Percentiles rank a stretch among this genome's conserved stretches.
These are phyloP conservation scores for Papilio glaucus DNA, from an alignment of 1,140 invertebrate genomes.

Conservation along the genomic window DNA sequence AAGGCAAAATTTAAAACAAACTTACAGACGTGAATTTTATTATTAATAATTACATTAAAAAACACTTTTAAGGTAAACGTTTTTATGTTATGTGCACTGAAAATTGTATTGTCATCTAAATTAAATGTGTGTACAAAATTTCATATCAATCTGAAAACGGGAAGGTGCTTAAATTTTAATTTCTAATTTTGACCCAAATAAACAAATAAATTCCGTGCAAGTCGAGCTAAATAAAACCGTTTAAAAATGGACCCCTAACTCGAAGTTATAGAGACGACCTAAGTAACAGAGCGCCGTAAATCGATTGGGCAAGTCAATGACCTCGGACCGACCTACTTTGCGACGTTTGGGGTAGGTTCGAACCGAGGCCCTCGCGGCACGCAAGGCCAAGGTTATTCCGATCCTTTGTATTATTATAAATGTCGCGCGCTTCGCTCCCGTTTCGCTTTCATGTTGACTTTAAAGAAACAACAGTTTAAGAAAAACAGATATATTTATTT, in stretches of 20 bases:
- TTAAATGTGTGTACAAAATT: too few species aligned
- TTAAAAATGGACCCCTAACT: background rate
- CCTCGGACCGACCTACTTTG: slow-evolving; percentile 22
- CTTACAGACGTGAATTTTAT: too few species aligned
- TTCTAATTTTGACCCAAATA: too few species aligned
- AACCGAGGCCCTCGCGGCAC: slow-evolving; percentile 4
- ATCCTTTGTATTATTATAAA: slow-evolving; percentile 8
- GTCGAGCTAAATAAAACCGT: too few species aligned
- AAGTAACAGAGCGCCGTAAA: background rate
- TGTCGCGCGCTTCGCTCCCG: background rate
- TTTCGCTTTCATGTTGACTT: background rate
- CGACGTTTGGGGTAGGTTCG: slow-evolving; percentile 21
- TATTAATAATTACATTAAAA: too few species aligned
- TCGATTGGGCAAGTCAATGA: slow-evolving; percentile 9
- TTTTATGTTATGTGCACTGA: too few species aligned
- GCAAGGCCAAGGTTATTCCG: slow-evolving; percentile 20
- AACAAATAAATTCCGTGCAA: too few species aligned
- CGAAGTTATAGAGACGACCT: background rate
- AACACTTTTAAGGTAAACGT: too few species aligned
- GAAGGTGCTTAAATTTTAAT: too few species aligned
- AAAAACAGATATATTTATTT: background rate
- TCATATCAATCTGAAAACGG: too few species aligned
- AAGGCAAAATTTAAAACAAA: too few species aligned
- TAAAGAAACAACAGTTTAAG: background rate
- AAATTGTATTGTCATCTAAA: too few species aligned